phyloP scores from a whole-genome alignment of 2,113 vertebrate species.

The Siniperca chuatsi region DNA sequence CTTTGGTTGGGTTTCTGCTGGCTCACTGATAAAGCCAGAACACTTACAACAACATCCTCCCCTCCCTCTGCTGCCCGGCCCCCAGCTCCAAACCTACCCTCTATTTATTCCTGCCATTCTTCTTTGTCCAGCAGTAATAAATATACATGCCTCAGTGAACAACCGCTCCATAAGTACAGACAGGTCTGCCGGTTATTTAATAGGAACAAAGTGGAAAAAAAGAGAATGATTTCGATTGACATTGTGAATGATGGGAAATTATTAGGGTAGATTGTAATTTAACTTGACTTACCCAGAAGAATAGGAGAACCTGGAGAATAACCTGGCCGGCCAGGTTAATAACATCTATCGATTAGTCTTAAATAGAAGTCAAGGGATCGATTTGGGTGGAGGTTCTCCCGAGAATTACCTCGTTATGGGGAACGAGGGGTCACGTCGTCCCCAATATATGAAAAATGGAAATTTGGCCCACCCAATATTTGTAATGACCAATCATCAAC shows the following conservation, averaged over 20 bases:
- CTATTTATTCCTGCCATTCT: conserved; percentile 80
- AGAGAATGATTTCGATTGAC: not conserved
- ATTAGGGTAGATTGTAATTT: conserved; percentile 19
- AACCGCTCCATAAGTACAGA: conserved; percentile 17
- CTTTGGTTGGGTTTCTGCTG: conserved; percentile 65
- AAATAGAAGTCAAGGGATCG: conserved; percentile 47
- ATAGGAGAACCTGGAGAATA: conserved; percentile 11
- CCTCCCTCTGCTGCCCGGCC: conserved; percentile 31
- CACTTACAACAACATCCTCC: conserved; percentile 77
- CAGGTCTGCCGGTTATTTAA: conserved; percentile 2
- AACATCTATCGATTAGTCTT: conserved; percentile 59
- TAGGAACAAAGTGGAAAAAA: conserved; percentile 20
- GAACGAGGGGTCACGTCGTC: not conserved
- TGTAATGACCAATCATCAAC: not conserved
- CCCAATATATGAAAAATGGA: not conserved
- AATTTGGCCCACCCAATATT: not conserved
- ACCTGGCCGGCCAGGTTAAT: conserved; percentile 7
- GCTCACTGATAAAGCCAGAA: conserved; percentile 72
- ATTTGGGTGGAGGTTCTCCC: conserved; percentile 33
- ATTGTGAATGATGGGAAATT: conserved; percentile 33
- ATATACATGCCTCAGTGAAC: conserved; percentile 35
- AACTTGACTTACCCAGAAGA: not conserved
- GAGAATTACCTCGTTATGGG: conserved; percentile 13
- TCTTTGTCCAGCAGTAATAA: conserved; percentile 57
- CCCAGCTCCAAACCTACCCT: conserved; percentile 37